Base-by-base conservation (phyloP, 2,113 vertebrate genomes). In the Sorex araneus region DNA sequence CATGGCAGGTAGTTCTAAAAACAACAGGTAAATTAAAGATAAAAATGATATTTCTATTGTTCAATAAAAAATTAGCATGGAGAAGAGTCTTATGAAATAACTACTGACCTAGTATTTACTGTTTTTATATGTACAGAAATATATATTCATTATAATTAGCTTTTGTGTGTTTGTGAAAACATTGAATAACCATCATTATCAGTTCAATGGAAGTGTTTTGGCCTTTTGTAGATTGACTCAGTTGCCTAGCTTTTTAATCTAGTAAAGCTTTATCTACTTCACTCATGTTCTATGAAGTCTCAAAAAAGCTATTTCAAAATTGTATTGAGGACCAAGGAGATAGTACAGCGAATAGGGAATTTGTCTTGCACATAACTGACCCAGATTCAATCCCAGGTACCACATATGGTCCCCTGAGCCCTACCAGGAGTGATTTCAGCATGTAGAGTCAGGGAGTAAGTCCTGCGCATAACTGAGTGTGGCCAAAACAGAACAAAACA, bases 201-300 rank as follows among this genome's bases (percentile, higher is more conserved):
- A 86, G 23, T 77, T 75, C 90, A 87, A 57, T 36, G 73, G 36
- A 94, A 84, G 32, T 43, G 1, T 75, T 87, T 81, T 54, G 40
- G 25, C 28, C 64, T 54, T 82, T 64, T 25, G 28, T 67, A 15
- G 75, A 18, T 36, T 92, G 43, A 87, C 66, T 78, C 21, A 82
- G 18, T 80, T 78, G 32, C 2, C 50, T 84, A 30, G 0, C 4
- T 21, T 45, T 30, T 8, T 77, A 81, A 77, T 10, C 34, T 79
- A 86, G 34, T 54, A 32, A 89, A 40, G 15, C 86, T 75, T 93
- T 93, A 16, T 12, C 64, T 89, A 85, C 45, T 89, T 74, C 63
- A 75, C 15, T 74, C 19, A 60, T 19, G 10, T 16, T 15, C 15
- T 73, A 23, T 67, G 3, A 32, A 23, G 87, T 45, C 34, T 76